Base-by-base conservation (phyloP, 2,888 invertebrate species). In the Hypomecis atomaria region DNA sequence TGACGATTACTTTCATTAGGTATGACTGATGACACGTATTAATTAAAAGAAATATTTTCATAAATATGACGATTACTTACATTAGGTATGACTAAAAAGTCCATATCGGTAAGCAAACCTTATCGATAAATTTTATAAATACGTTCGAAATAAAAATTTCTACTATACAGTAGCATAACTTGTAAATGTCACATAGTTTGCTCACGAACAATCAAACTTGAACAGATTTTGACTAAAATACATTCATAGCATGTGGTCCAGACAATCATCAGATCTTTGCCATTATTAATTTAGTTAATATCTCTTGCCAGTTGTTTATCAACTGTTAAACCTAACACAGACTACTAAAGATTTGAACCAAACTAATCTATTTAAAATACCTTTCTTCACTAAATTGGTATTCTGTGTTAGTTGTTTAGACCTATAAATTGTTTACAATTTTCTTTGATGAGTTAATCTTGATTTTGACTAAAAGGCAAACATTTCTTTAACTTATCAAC, bases 231-330 rank as follows among this genome's bases (percentile, higher is more conserved):
- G n/a, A 23, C 23, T 23, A 23, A 23, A 23, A 23, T 23, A 23
- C 23, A 23, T 23, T 23, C 23, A 23, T 23, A 23, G 23, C 23
- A 37, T 66, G 53, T 23, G 54, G 60, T 55, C 11, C 45, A 34
- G 63, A 57, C 65, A 44, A 65, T 45, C 33, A 70, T 67, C 67
- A 67, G 69, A 62, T 55, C 56, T 70, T 77, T 82, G 82, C 82
- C 81, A 82, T 79, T 82, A 76, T 70, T 34, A 67, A 64, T 57
- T 67, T 78, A 79, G 73, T 73, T 68, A 67, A 67, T 74, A 77
- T 67, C 53, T 82, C 81, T 82, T 82, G 81, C 82, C 81, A 75
- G 81, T 78, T 80, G 79, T 49, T 47, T 45, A 40, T 62, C 81
- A 78, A 79, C 79, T 81, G 81, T 73, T 65, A 67, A 58, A 55